phyloP scores from a whole-genome alignment of 2,888 invertebrate genomes.

The Cephus nigrinus region DNA sequence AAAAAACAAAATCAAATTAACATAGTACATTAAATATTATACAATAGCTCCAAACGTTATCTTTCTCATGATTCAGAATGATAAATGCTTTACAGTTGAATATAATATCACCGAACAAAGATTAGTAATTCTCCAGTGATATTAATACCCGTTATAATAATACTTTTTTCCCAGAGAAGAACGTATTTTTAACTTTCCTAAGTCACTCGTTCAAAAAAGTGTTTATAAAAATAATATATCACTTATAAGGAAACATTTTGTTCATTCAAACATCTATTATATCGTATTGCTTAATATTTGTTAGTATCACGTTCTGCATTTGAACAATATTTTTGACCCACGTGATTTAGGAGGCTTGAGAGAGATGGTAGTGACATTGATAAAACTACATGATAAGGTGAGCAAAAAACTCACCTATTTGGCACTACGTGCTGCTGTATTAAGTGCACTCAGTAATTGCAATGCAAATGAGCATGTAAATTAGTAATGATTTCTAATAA shows the following conservation, averaged over 20 bases:
- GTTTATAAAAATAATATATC: neutral
- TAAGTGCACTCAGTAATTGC: conserved; percentile 54
- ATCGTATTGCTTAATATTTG: too few species aligned
- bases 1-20: neutral
- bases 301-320: too few species aligned
- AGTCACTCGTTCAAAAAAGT: neutral
- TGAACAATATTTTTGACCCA: neutral
- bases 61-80: neutral
- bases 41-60: neutral
- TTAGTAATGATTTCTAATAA: conserved; percentile 55
- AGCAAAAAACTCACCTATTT: conserved; percentile 52
- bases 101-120: neutral
- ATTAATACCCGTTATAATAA: neutral
- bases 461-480: conserved; percentile 51
- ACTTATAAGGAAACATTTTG: neutral
- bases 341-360: neutral
- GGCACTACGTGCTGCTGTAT: conserved; percentile 55
- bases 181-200: neutral
- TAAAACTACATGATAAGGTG: neutral
- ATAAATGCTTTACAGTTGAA: neutral
- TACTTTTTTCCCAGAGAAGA: neutral
- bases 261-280: neutral
- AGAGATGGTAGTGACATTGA: neutral
- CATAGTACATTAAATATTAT: neutral
- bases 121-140: neutral